Base-by-base conservation (phyloP, 2,888 invertebrate species). In the Coremacera marginata region DNA sequence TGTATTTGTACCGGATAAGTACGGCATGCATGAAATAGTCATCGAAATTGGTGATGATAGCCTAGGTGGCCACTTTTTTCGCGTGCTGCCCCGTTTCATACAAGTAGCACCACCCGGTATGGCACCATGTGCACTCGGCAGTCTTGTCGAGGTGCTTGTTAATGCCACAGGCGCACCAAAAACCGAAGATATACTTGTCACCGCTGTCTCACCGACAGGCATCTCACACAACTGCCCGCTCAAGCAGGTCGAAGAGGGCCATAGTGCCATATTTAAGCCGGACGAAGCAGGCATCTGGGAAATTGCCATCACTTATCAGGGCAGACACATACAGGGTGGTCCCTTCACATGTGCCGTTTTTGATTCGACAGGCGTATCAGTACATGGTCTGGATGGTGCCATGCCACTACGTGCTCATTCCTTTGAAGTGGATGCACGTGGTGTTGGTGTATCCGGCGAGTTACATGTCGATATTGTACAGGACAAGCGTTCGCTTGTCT, bases 281-380 rank as follows among this genome's bases (percentile, higher is more conserved):
- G 96, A 97, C 84, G 98, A 99, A 90, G 95, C 97, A 55, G 99
- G 98, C 77, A 96, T 97, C 85, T 99, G 98, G 98, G 94, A 95
- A 84, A 98, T 99, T 76, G 96, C 96, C 81, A 98, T 99, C 81
- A 94, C 96, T 49, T 98, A 98, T 89, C 97, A 98, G 87, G 97
- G 97, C 49, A 95, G 97, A 84, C 97, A 98, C 88, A 98, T 99
- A 83, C 94, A 94, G 89, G 98, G 98, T 76, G 98, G 98, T 22
- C 99, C 99, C 1, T 99, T 98, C 89, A 95, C 96, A 0, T 98
- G 99, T 87, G 95, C 97, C 84, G 98, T 98, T 0, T 98, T 96
- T 86, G 98, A 98, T 89, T 96, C 98, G 0, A 94, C 96, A 60
- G 96, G 96, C 27, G 95, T 98, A 11, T 94, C 95, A 78, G 94